These are phyloP conservation scores for Neria commutata DNA, from an alignment of 2,888 invertebrate species.

Conservation along the genomic window DNA sequence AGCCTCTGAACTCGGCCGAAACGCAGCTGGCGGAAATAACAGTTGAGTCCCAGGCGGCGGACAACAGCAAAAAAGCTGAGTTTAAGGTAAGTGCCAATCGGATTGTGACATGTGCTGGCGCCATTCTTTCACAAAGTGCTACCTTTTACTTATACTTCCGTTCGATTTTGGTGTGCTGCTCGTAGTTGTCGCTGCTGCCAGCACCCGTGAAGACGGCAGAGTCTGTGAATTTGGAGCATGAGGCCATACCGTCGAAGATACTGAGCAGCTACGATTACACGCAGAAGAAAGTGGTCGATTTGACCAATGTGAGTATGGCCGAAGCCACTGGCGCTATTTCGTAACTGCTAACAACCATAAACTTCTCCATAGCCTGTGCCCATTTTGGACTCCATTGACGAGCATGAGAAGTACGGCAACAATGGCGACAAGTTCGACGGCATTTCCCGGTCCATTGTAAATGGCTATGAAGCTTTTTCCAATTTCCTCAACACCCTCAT, in stretches of 20 bases:
- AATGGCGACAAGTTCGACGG: conserved; percentile 70
- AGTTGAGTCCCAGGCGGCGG: conserved; percentile 32
- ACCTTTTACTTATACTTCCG: neutral
- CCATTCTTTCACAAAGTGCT: neutral
- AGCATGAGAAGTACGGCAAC: conserved; percentile 82
- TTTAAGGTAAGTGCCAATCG: conserved; percentile 41
- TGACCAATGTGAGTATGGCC: conserved; percentile 47
- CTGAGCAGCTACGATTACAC: conserved; percentile 53
- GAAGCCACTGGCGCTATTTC: neutral
- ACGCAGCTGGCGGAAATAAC: conserved; percentile 14
- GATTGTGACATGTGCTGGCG: neutral
- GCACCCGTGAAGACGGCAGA: conserved; percentile 50
- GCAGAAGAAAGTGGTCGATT: conserved; percentile 51
- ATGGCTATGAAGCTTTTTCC: conserved; percentile 72
- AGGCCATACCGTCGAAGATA: conserved; percentile 55
- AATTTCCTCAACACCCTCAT: conserved; percentile 69
- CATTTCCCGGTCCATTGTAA: conserved; percentile 70
- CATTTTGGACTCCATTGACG: conserved; percentile 75
- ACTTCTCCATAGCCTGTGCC: conserved; percentile 67
- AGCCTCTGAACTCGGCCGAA: conserved; percentile 38
- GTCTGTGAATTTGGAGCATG: conserved; percentile 57
- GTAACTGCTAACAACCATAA: neutral
- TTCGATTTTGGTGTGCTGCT: neutral
- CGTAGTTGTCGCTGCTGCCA: conserved; percentile 45
- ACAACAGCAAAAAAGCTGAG: conserved; percentile 31